Base-by-base conservation (phyloP, 1,140 invertebrate genomes). In the Euura saliciscinereae region DNA sequence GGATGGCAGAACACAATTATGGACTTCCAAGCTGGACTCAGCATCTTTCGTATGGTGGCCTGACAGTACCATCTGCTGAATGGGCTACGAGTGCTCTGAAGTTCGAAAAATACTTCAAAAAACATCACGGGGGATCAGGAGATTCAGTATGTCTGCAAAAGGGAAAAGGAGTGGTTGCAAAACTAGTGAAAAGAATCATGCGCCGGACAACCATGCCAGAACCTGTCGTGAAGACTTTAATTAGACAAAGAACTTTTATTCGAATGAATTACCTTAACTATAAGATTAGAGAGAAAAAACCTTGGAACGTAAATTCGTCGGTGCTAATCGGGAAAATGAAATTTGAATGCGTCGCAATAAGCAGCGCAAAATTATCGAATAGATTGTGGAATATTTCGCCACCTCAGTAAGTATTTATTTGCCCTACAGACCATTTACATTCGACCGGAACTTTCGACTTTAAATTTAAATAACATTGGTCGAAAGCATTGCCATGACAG, bases 361-460 rank as follows among this genome's bases (percentile, higher is more conserved):
- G 11, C 46, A 51, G 46, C 46, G 2, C 46, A 51, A 51, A 2
- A 51, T 51, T 51, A 51, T 51, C n/a, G 46, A 51, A 51, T 51
- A 51, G 46, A 51, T 51, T 51, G 46, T 51, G 46, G 2, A 51
- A n/a, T 51, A 51, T 28, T 28, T 28, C 28, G 28, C 77, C 78
- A 28, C 28, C 28, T 28, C 28, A 28, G 28, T 28, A 28, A 28
- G 28, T 28, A 28, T 28, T 28, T 28, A 28, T 28, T 28, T 28
- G 28, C 28, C 28, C 28, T 28, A 28, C 28, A 28, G 1, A 28
- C 28, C 28, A 1, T 28, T 28, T 28, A 28, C 0, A 28, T 28
- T 28, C 28, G 28, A 28, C 28, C 28, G 1, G 28, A 28, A 28
- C 28, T 28, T 28, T 28, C 28, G 28, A 28, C 28, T 1, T 28